Percentiles rank a stretch among this genome's conserved stretches.
phyloP scores from a whole-genome alignment of 2,888 invertebrate genomes.

The Epinotia demarniana region DNA sequence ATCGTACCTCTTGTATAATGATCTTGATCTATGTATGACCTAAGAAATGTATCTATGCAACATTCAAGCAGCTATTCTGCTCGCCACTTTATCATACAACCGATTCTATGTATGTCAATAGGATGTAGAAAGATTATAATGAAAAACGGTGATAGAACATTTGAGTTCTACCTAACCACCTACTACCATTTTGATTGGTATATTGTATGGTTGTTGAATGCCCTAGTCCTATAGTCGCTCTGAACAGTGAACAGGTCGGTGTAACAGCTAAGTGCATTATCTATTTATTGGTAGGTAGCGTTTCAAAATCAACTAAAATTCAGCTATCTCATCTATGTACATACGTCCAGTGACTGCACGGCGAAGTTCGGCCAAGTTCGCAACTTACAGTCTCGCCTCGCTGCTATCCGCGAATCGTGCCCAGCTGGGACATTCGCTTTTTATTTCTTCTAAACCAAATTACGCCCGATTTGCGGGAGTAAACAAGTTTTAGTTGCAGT shows the following conservation, averaged over 20 bases:
- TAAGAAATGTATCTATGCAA: no score
- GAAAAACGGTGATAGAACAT: no score
- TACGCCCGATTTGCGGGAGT: slow-evolving; percentile 37
- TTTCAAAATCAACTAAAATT: slow-evolving; percentile 29
- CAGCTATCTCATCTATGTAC: slow-evolving; percentile 24
- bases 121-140: no score
- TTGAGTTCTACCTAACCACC: no score
- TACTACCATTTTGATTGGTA: no score
- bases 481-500: slow-evolving; percentile 34
- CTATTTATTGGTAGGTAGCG: slow-evolving; percentile 12
- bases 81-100: no score
- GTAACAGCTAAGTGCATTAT: background rate
- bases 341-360: slow-evolving; percentile 51
- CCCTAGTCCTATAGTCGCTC: background rate
- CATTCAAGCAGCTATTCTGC: no score
- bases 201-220: no score
- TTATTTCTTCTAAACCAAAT: slow-evolving; percentile 47
- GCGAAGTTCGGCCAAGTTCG: slow-evolving; percentile 64
- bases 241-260: background rate
- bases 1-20: no score
- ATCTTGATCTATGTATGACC: no score
- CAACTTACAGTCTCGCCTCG: slow-evolving; percentile 64
- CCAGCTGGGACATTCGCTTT: slow-evolving; percentile 58
- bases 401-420: slow-evolving; percentile 57
- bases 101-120: no score